A percentile compares a stretch with the other conserved stretches of the same genome.
Evolutionary conservation across 1,140 invertebrate genomes (phyloP).

Genomic region (Brachystomella parvula): DNA sequence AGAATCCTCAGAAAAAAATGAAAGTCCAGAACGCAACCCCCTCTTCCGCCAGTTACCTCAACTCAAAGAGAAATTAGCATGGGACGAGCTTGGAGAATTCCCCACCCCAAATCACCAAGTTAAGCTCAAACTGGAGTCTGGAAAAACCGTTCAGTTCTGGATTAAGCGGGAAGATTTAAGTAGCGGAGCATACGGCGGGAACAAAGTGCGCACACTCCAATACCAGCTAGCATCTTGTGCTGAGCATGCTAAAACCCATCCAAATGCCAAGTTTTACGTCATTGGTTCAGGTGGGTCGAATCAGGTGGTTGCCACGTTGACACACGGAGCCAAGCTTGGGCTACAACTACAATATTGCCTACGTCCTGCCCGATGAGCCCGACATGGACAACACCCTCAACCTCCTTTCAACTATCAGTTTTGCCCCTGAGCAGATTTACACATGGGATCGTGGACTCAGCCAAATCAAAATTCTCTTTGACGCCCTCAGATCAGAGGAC

Average conservation of each 20-base stretch:
- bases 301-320: background rate
- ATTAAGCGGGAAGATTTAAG: conserved; percentile 7
- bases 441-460: background rate
- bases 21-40: no score
- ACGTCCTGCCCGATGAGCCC: background rate
- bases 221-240: background rate
- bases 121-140: background rate
- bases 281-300: conserved; percentile 3
- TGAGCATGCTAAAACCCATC: background rate
- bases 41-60: background rate
- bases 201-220: conserved; percentile 13
- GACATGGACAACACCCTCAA: conserved; percentile 9
- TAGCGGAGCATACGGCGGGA: background rate
- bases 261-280: background rate
- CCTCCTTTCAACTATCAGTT: background rate
- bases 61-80: conserved; percentile 1
- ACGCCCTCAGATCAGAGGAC: background rate
- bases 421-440: background rate
- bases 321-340: background rate
- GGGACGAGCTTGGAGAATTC: background rate
- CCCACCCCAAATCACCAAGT: background rate
- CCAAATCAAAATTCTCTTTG: background rate
- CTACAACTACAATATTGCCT: background rate
- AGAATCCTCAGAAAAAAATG: no score
- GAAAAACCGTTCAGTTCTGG: background rate